A percentile compares a stretch with the other conserved stretches of the same genome.
These are phyloP conservation scores for Drosophila affinis DNA, from an alignment of 2,888 invertebrate species.

Conservation along the genomic window DNA sequence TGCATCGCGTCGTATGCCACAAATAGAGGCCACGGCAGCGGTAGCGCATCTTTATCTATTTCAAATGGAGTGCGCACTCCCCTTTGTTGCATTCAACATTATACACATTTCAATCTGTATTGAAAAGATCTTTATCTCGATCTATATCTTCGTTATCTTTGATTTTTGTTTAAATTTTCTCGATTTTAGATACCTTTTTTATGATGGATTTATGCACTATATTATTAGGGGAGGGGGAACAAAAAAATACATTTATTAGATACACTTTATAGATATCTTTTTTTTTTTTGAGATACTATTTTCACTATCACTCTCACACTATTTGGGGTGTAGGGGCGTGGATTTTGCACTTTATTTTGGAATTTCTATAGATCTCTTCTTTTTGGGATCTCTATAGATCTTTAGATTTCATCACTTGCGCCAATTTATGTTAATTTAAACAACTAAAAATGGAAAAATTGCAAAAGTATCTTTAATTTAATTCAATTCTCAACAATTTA, in stretches of 20 bases:
- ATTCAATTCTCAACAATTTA: constrained; percentile 75
- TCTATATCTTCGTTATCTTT: background rate
- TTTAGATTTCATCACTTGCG: constrained; percentile 52
- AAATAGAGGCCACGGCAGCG: constrained; percentile 84
- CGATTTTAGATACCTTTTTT: constrained; percentile 10
- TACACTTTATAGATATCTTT: background rate
- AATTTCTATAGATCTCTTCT: constrained; percentile 5
- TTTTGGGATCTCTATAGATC: constrained; percentile 58
- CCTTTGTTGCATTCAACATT: constrained; percentile 70
- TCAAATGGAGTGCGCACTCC: constrained; percentile 81
- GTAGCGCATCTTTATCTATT: constrained; percentile 81
- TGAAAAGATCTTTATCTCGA: background rate
- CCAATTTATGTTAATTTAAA: constrained; percentile 76
- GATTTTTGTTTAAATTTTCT: constrained; percentile 6
- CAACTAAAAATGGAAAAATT: constrained; percentile 67
- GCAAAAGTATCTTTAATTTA: constrained; percentile 67
- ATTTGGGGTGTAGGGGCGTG: background rate
- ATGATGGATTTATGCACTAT: constrained; percentile 13
- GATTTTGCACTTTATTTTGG: background rate
- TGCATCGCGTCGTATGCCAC: constrained; percentile 89
- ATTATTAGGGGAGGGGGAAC: background rate
- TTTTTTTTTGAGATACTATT: background rate
- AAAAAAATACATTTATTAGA: constrained; percentile 10
- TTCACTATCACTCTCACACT: background rate
- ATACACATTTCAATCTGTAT: constrained; percentile 42